Evolutionary conservation across 2,888 invertebrate species (phyloP), one percentile per base, ranked within the genome.

Genomic region (Lingula anatina): DNA sequence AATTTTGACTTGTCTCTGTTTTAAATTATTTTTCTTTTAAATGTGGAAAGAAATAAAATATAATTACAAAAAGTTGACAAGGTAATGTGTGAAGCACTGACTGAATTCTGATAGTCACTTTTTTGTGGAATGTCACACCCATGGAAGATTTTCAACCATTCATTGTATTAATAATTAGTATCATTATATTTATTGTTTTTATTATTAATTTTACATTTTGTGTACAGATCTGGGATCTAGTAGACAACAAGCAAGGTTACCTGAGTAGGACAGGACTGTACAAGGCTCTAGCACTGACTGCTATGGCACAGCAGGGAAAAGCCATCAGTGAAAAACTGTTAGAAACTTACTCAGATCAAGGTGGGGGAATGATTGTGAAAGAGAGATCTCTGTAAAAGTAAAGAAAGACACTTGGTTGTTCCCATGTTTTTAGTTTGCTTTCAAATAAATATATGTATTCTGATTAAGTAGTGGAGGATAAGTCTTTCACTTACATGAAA

Each of bases 301-400:
- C 77, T 7, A 54, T 78, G 43, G 76, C 77, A 21, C 78, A 78
- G 50, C 77, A 77, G 53, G 78, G 78, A 5, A 77, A 73, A 56
- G 54, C 65, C 21, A 59, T 76, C 53, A 75, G 65, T 61, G 76
- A 75, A 37, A 76, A 76, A 57, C 51, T 75, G 15, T 57, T 76
- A 27, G 75, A 76, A 43, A 66, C 66, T 26, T 76, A 66, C 56
- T 64, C 73, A 45, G 75, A 73, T 23, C 71, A 70, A 68, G 76
- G 76, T 74, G 55, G 44, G 46, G 7, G 18, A 41, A 3, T 5
- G 26, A 26, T 1, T 25, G 23, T n/a, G n/a, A n/a, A n/a, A n/a
- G n/a, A n/a, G n/a, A n/a, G n/a, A n/a, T n/a, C n/a, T n/a, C n/a
- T n/a, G n/a, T n/a, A n/a, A n/a, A n/a, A n/a, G n/a, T n/a, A 25